Evolutionary conservation across 2,113 vertebrate genomes (phyloP).

Genomic region (Amia ocellicauda): DNA sequence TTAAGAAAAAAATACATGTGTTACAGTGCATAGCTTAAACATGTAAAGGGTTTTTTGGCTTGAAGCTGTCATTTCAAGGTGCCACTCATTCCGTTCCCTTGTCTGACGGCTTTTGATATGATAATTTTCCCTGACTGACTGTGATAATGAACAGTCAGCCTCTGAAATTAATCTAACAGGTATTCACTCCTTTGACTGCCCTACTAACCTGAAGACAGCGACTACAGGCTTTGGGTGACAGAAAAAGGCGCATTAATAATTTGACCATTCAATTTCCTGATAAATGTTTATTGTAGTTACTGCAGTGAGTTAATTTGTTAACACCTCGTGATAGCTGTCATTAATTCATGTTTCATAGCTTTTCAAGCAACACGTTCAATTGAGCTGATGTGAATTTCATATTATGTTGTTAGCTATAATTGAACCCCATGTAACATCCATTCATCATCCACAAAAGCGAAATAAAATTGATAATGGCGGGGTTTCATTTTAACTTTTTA

Average conservation of each 20-base stretch:
- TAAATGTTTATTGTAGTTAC: conserved; percentile 16
- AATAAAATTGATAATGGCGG: conserved; percentile 5
- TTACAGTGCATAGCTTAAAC: not conserved
- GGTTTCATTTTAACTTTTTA: too few species aligned
- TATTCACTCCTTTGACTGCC: conserved; percentile 19
- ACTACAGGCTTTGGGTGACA: not conserved
- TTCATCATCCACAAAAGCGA: not conserved
- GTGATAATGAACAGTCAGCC: conserved; percentile 39
- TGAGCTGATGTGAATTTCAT: not conserved
- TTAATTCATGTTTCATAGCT: conserved; percentile 14
- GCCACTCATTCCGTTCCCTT: conserved; percentile 32
- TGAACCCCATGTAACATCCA: not conserved
- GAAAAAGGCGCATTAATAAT: not conserved
- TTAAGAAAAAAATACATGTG: too few species aligned
- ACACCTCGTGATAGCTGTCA: not conserved
- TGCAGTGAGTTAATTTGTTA: conserved; percentile 9
- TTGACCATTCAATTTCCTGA: conserved; percentile 14
- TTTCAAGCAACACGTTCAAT: conserved; percentile 1
- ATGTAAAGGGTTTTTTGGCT: conserved; percentile 7
- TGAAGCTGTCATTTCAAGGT: conserved; percentile 31
- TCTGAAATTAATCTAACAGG: conserved; percentile 36
- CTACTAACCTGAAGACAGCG: conserved; percentile 29
- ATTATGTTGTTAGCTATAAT: conserved; percentile 8
- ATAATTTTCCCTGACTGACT: conserved; percentile 39
- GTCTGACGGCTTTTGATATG: conserved; percentile 43